Base-by-base conservation (phyloP, 2,797 vertebrate species). In the Kryptopterus vitreolus region DNA sequence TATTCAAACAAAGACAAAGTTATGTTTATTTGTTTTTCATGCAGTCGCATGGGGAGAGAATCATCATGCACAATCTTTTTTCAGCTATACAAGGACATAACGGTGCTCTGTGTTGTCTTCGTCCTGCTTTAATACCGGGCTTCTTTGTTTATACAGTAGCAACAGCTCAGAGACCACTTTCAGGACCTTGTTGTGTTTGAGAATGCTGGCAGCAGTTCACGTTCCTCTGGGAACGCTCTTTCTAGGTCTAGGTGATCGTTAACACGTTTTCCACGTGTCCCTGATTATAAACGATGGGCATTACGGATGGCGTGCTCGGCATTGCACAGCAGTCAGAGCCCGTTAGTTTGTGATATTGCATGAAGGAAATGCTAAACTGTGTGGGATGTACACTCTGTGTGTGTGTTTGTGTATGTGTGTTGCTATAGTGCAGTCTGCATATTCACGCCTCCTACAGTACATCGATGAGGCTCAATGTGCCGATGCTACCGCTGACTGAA, bases 381-480 rank as follows among this genome's bases (percentile, higher is more conserved):
- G 63, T 66, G 63, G 3, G 63, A 35, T 63, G 46, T 74, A 59
- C 15, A 22, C 16, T 78, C 31, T 31, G 61, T 53, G 43, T 55
- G 24, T 61, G 50, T 61, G 6, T 74, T 33, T 63, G 7, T 69
- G n/a, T 85, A 48, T 81, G 22, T 77, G 63, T 59, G 66, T 53
- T 68, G 53, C 65, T 86, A 81, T 78, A 86, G 85, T 86, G 85
- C 69, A 86, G 59, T 88, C 95, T 99, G 84, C 96, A 98, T 88
- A 95, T 98, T 88, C 96, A 98, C 2, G 96, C 95, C 4, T 92
- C 95, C 77, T 98, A 98, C 90, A 98, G 97, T 82, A 96, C 91
- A 48, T 93, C 96, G 3, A 94, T 95, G 94, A 95, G 89, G 79
- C 90, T 96, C 2, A 95, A 95, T 0, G 94, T 98, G 4, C 97